Percentiles rank a stretch among this genome's conserved stretches.
Evolutionary conservation across 2,113 vertebrate species (phyloP).

Genomic region (Hydrolagus affinis): DNA sequence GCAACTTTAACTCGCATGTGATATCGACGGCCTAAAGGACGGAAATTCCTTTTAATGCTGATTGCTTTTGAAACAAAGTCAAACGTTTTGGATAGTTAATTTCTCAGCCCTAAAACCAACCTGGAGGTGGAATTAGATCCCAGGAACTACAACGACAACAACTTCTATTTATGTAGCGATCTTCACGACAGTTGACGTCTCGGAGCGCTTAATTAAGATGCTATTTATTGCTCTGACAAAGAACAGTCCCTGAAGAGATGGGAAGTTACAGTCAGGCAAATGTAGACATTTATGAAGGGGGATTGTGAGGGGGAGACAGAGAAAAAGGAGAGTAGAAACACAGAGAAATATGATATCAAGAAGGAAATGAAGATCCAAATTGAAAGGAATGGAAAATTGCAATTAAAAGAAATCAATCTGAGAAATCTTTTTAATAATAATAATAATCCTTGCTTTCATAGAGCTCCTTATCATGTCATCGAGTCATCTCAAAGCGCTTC

Average conservation of each 20-base stretch:
- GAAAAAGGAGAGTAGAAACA: background rate
- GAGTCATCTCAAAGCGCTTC: too few species aligned
- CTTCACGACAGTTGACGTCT: too few species aligned
- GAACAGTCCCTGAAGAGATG: background rate
- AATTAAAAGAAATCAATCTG: too few species aligned
- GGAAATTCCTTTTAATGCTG: background rate
- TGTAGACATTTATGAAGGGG: constrained; percentile 9
- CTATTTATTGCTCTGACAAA: background rate
- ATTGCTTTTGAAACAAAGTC: background rate
- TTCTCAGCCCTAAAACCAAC: background rate
- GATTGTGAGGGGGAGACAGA: background rate
- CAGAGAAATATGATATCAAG: background rate
- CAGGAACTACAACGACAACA: too few species aligned
- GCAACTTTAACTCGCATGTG: too few species aligned
- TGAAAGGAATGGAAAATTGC: too few species aligned
- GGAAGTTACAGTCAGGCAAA: background rate
- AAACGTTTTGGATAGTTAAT: background rate
- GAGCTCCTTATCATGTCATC: too few species aligned
- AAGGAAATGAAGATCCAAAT: background rate
- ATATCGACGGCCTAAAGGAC: background rate
- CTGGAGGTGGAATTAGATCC: background rate
- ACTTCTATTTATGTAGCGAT: too few species aligned
- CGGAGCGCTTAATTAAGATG: too few species aligned
- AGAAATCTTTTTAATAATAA: too few species aligned
- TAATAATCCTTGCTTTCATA: too few species aligned